These are phyloP conservation scores for Drosophila rhopaloa DNA, from an alignment of 1,140 invertebrate genomes.

Conservation along the genomic window DNA sequence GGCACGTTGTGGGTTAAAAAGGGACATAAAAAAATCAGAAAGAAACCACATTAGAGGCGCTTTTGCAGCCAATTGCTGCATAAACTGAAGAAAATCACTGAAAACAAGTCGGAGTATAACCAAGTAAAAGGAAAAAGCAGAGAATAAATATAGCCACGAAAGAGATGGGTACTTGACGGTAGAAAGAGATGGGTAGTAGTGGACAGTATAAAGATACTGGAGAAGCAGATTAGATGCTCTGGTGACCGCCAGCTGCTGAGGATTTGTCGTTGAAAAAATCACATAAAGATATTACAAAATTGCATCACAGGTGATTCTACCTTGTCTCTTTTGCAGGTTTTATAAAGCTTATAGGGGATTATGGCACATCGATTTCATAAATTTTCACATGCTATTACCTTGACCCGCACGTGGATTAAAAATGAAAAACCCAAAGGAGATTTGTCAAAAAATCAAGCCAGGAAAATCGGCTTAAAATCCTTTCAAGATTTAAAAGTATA, in stretches of 20 bases:
- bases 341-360: conserved; percentile 18
- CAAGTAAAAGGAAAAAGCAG: neutral
- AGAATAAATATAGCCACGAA: neutral
- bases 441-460: neutral
- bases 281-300: conserved; percentile 28
- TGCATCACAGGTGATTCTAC: conserved; percentile 6
- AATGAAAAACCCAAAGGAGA: neutral
- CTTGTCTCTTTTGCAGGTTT: neutral
- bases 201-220: too few species aligned
- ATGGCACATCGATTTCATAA: neutral
- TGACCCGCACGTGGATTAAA: neutral
- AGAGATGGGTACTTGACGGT: neutral
- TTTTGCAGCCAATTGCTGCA: conserved; percentile 52
- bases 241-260: conserved; percentile 19
- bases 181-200: neutral
- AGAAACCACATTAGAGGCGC: conserved; percentile 40
- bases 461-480: neutral
- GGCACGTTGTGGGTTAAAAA: conserved; percentile 8
- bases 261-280: conserved; percentile 17
- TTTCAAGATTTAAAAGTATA: neutral
- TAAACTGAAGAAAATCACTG: conserved; percentile 49
- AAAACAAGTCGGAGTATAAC: conserved; percentile 22
- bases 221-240: conserved; percentile 40
- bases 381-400: conserved; percentile 12
- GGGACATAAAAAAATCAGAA: neutral